Conservation (phyloP, 2,797 vertebrate genomes). For the Lates japonicus region DNA sequence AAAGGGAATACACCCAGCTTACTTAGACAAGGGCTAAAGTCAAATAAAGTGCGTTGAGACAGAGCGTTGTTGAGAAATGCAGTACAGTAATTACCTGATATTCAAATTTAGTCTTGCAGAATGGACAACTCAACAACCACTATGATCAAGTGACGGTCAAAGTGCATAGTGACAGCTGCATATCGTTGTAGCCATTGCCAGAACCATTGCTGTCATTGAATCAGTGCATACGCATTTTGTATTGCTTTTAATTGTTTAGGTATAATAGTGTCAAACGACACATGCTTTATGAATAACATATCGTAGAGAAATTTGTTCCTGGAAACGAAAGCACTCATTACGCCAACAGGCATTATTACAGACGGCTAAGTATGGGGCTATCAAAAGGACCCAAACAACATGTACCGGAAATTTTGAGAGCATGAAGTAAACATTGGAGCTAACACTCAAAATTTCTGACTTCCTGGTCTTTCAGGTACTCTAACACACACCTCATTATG, state of each 20-base stretch:
- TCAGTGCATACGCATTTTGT: accelerated
- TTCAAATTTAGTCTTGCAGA: constrained; percentile 22
- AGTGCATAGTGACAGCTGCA: constrained; percentile 13
- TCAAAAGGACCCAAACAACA: constrained; percentile 75
- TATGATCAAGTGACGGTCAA: constrained; percentile 13
- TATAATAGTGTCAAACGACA: accelerated
- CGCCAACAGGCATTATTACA: constrained; percentile 62
- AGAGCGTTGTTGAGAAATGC: background rate
- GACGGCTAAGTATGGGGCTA: constrained; percentile 24
- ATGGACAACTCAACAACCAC: background rate
- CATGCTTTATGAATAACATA: accelerated
- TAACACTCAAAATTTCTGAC: constrained; percentile 38
- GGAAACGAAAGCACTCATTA: background rate
- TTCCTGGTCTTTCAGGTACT: constrained; percentile 72
- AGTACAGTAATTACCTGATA: constrained; percentile 61
- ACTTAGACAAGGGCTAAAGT: background rate
- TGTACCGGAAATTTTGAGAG: constrained; percentile 69
- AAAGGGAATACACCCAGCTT: background rate
- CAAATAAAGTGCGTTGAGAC: background rate
- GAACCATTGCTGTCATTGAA: background rate
- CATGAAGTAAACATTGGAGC: constrained; percentile 76
- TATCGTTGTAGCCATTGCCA: constrained; percentile 31
- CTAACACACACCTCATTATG: background rate
- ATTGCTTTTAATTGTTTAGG: accelerated
- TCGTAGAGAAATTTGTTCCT: accelerated